Evolutionary conservation across 2,113 vertebrate genomes (phyloP).

Genomic region (Hemicordylus capensis): DNA sequence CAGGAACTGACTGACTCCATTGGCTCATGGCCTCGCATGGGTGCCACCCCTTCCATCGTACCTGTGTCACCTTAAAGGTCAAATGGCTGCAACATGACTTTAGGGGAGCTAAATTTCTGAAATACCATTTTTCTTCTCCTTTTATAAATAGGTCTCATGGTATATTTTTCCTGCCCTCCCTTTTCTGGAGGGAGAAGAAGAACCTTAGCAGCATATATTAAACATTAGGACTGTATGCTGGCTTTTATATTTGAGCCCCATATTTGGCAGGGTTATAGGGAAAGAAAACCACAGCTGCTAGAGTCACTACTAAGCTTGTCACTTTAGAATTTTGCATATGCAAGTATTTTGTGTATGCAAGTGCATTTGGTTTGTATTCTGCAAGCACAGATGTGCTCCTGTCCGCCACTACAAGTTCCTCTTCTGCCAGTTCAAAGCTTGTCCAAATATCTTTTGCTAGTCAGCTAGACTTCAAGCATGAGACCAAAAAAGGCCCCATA

Average conservation of each 20-base stretch:
- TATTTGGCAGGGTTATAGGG: slow-evolving; percentile 14
- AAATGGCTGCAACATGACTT: slow-evolving; percentile 4
- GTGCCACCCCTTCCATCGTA: slow-evolving; percentile 18
- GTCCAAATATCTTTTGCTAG: background rate
- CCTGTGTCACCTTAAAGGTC: slow-evolving; percentile 41
- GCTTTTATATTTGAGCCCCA: background rate
- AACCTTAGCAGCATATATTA: slow-evolving; percentile 41
- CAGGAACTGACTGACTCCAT: slow-evolving; percentile 69
- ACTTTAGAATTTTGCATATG: background rate
- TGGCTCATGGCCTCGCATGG: background rate
- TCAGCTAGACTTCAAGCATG: background rate
- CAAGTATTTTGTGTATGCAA: too few relatives aligned
- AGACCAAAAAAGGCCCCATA: background rate
- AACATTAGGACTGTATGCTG: slow-evolving; percentile 30
- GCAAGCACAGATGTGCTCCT: background rate
- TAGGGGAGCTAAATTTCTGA: slow-evolving; percentile 32
- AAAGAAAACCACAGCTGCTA: background rate
- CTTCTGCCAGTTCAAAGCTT: background rate
- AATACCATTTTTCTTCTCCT: slow-evolving; percentile 31
- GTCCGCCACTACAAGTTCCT: background rate
- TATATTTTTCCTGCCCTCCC: slow-evolving; percentile 5
- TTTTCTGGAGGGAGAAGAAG: slow-evolving; percentile 35
- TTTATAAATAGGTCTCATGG: slow-evolving; percentile 45
- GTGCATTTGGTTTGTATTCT: background rate
- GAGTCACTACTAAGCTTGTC: background rate